Conservation (phyloP, 2,113 vertebrate genomes). For the Tetrax tetrax region DNA sequence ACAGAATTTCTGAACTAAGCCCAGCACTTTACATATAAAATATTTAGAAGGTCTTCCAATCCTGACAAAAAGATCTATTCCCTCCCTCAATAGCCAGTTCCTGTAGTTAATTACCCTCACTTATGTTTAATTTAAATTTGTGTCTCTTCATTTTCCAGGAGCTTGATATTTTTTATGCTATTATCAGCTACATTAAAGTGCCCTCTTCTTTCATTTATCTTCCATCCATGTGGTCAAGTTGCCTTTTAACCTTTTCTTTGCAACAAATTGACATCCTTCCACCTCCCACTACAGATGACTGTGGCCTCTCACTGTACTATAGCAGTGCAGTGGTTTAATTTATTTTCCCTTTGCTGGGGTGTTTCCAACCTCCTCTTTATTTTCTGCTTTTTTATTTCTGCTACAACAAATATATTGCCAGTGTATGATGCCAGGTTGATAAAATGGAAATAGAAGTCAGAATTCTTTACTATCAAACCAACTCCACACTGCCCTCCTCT, state of each 20-base stretch:
- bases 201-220: not conserved
- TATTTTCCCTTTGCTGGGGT: not conserved
- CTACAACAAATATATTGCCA: not conserved
- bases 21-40: conserved; percentile 1
- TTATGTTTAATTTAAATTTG: conserved; percentile 18
- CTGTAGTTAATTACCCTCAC: not conserved
- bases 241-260: not conserved
- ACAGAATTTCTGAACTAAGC: conserved; percentile 12
- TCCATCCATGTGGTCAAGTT: not conserved
- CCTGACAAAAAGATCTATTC: conserved; percentile 5
- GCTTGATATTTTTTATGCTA: not conserved
- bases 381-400: not conserved
- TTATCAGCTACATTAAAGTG: not conserved
- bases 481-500: not conserved
- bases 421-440: not conserved
- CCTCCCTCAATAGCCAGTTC: not conserved
- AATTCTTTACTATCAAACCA: not conserved
- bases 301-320: not conserved
- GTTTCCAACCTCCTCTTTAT: not conserved
- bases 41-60: conserved; percentile 8
- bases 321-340: not conserved
- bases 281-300: not conserved
- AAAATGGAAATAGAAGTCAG: not conserved
- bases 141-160: not conserved
- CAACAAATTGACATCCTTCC: not conserved